Conservation (phyloP, 2,888 invertebrate species). For the Philonicus albiceps region DNA sequence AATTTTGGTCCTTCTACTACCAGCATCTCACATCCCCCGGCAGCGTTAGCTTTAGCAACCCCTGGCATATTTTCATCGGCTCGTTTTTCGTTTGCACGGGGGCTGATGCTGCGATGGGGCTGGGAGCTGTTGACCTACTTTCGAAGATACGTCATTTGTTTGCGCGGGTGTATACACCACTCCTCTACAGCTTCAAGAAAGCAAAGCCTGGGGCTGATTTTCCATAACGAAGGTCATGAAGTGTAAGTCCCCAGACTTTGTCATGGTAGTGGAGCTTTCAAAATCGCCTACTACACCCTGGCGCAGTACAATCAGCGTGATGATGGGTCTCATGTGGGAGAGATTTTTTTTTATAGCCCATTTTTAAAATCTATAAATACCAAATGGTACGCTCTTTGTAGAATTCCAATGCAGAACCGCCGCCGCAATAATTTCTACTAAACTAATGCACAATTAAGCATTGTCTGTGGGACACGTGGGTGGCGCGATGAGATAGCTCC, state of each 20-base stretch:
- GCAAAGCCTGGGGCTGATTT: slow-evolving; percentile 21
- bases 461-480: not conserved
- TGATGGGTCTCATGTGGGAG: not conserved
- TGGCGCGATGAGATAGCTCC: not conserved
- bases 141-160: not conserved
- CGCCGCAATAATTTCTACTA: not conserved
- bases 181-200: not conserved
- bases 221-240: slow-evolving; percentile 32
- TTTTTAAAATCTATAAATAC: not conserved
- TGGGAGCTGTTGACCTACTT: slow-evolving; percentile 29
- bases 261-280: not conserved
- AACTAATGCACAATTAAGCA: not conserved
- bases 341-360: not conserved
- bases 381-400: not conserved
- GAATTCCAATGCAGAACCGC: not conserved
- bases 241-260: slow-evolving; percentile 17
- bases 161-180: not conserved
- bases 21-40: not conserved
- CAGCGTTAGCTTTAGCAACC: not conserved
- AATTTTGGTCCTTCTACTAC: not conserved
- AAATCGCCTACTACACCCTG: not conserved
- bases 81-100: not conserved
- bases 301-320: not conserved
- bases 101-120: not conserved
- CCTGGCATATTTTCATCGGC: not conserved